A percentile compares a stretch with the other conserved stretches of the same genome.
Conservation (phyloP, 92 coral and sea anemone genomes). For the Zoanthus gigantus region DNA sequence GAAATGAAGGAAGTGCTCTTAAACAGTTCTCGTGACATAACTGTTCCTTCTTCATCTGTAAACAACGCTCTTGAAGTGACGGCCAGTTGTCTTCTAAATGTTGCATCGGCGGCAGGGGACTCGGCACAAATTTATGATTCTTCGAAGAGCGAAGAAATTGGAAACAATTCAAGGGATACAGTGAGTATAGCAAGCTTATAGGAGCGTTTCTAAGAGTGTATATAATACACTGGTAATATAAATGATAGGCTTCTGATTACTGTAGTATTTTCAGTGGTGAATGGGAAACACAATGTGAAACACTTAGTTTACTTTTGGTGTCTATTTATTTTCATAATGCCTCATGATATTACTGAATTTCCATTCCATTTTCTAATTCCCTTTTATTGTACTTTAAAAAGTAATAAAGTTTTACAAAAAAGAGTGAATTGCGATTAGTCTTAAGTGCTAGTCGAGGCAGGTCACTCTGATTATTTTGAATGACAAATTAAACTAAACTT, state of each 20-base stretch:
- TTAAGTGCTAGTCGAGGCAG: too few relatives aligned
- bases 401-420: too few relatives aligned
- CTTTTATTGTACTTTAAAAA: too few relatives aligned
- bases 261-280: not conserved
- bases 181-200: not conserved
- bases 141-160: not conserved
- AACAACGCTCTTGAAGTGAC: conserved; percentile 12
- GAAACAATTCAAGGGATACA: not conserved
- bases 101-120: conserved; percentile 20
- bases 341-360: too few relatives aligned
- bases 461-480: too few relatives aligned
- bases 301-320: too few relatives aligned
- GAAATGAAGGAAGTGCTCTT: not conserved
- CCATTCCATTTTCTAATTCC: too few relatives aligned
- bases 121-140: conserved; percentile 27
- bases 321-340: too few relatives aligned
- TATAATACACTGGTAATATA: too few relatives aligned
- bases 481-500: too few relatives aligned
- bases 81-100: conserved; percentile 16
- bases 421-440: too few relatives aligned
- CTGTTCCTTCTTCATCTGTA: conserved; percentile 14
- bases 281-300: too few relatives aligned
- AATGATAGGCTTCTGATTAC: not conserved
- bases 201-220: not conserved
- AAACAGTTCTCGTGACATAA: conserved; percentile 25